A percentile compares a stretch with the other conserved stretches of the same genome.
phyloP scores from a whole-genome alignment of 2,113 vertebrate species.

The Promerops cafer region DNA sequence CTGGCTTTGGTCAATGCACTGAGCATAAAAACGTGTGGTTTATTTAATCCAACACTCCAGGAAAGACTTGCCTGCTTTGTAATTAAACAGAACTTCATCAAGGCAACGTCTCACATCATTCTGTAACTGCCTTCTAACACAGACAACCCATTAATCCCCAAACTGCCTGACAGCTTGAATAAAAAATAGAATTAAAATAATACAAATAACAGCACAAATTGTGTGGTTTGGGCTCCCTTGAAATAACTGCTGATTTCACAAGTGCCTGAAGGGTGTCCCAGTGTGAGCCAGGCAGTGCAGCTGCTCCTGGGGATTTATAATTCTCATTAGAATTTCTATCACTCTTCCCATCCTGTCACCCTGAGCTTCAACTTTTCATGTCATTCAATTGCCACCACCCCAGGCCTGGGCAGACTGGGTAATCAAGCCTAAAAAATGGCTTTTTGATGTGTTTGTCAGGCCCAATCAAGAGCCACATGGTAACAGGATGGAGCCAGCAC shows the following conservation, averaged over 20 bases:
- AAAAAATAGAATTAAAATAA: neutral
- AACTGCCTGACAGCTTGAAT: neutral
- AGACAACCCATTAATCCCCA: neutral
- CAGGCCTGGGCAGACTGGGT: neutral
- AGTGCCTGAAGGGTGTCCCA: conserved; percentile 2
- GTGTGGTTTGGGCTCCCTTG: neutral
- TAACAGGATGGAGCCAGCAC: neutral
- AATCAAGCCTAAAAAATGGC: neutral
- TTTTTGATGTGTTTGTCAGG: neutral
- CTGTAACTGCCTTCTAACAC: neutral
- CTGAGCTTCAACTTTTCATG: neutral
- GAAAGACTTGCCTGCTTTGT: neutral
- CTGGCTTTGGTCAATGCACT: neutral
- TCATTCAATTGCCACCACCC: neutral
- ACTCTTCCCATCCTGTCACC: neutral
- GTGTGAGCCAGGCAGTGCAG: neutral
- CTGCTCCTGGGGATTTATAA: conserved; percentile 3
- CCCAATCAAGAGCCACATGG: neutral
- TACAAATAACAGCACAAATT: neutral
- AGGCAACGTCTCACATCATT: neutral
- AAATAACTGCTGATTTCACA: conserved; percentile 10
- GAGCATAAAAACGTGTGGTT: neutral
- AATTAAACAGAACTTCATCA: neutral
- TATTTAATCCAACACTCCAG: neutral
- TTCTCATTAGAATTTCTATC: neutral